These are phyloP conservation scores for Tachuris rubrigastra DNA, from an alignment of 2,113 vertebrate genomes.

Conservation along the genomic window DNA sequence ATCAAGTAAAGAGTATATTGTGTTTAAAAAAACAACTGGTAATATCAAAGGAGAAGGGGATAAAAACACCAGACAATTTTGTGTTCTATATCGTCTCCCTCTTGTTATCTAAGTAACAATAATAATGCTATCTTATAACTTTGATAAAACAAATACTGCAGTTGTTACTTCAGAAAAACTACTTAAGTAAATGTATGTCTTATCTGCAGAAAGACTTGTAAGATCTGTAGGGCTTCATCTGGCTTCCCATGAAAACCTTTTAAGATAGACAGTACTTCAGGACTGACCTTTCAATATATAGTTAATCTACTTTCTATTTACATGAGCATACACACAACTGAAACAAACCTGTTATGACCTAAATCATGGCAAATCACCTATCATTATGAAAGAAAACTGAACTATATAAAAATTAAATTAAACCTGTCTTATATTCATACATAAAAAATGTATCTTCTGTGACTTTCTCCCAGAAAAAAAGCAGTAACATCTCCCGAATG, in stretches of 20 bases:
- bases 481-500: neutral
- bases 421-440: neutral
- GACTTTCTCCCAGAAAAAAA: neutral
- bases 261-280: neutral
- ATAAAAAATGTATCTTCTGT: neutral
- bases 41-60: neutral
- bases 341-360: neutral
- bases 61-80: neutral
- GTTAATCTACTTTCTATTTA: constrained; percentile 1
- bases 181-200: constrained; percentile 17
- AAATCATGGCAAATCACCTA: neutral
- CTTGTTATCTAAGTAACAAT: constrained; percentile 12
- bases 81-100: neutral
- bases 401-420: neutral
- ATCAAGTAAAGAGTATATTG: neutral
- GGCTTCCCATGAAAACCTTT: constrained; percentile 5
- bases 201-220: neutral
- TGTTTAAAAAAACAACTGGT: neutral
- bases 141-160: neutral
- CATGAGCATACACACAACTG: neutral
- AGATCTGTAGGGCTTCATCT: neutral
- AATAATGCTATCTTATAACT: neutral
- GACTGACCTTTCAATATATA: neutral
- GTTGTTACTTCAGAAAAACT: neutral
- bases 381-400: neutral